A percentile compares a stretch with the other conserved stretches of the same genome.
phyloP scores from a whole-genome alignment of 2,797 vertebrate species.

The Pelodytes ibericus region DNA sequence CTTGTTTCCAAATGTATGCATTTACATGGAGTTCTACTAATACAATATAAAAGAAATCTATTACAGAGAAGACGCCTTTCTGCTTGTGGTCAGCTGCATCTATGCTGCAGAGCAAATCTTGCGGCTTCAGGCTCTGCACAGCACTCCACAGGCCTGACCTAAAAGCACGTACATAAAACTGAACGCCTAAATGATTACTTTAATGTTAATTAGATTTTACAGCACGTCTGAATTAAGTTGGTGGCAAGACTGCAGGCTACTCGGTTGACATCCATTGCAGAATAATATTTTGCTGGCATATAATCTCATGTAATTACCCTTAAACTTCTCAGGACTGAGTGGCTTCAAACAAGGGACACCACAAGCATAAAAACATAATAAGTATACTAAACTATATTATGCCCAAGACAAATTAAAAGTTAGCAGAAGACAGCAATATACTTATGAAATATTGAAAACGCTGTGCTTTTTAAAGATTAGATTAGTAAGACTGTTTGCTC shows the following conservation, averaged over 20 bases:
- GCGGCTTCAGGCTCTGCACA: background rate
- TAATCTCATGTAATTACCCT: constrained; percentile 66
- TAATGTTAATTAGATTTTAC: constrained; percentile 69
- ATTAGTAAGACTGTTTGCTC: too few species aligned
- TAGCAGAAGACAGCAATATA: too few species aligned
- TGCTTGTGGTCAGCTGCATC: too few species aligned
- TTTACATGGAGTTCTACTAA: too few species aligned
- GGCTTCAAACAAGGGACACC: constrained; percentile 11
- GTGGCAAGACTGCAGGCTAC: constrained; percentile 58
- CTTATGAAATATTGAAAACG: too few species aligned
- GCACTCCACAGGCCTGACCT: background rate
- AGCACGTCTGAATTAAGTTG: constrained; percentile 58
- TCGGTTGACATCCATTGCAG: constrained; percentile 67
- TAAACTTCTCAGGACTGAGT: constrained; percentile 48
- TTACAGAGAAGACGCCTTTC: too few species aligned
- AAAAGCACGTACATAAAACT: constrained; percentile 54
- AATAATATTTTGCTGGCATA: constrained; percentile 65
- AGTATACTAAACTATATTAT: constrained; percentile 19
- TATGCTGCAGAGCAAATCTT: background rate
- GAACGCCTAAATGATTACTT: constrained; percentile 61
- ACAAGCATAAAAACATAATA: constrained; percentile 28
- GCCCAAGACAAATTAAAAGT: too few species aligned
- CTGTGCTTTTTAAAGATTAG: too few species aligned
- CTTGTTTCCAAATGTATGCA: too few species aligned
- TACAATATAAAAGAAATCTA: too few species aligned